Evolutionary conservation across 2,797 vertebrate genomes (phyloP).

Genomic region (Siniperca undulata): DNA sequence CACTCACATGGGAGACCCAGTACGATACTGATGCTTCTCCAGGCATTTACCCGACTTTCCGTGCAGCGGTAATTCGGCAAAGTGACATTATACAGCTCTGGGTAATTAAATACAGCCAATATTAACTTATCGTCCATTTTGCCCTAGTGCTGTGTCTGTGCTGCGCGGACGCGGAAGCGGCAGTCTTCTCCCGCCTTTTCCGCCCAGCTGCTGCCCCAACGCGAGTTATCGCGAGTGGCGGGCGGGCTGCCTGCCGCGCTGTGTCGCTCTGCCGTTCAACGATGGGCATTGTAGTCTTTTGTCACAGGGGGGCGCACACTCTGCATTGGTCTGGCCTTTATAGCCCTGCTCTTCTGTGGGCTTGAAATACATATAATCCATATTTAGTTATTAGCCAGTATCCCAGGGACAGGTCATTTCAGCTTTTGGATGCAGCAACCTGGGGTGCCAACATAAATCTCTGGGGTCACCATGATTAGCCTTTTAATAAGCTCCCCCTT

Average conservation of each 20-base stretch:
- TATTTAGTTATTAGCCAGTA: not conserved
- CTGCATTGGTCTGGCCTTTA: not conserved
- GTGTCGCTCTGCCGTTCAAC: constrained; percentile 45
- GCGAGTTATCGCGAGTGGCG: constrained; percentile 75
- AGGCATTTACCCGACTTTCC: constrained; percentile 78
- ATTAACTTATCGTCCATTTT: constrained; percentile 86
- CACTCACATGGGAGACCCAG: constrained; percentile 81
- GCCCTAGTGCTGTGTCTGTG: constrained; percentile 43
- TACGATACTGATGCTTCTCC: constrained; percentile 75
- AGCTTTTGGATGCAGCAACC: not conserved
- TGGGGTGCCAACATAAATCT: not conserved
- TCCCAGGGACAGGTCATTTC: not conserved
- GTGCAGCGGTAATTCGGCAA: constrained; percentile 80
- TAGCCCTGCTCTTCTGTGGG: not conserved
- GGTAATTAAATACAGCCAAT: constrained; percentile 79
- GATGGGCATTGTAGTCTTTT: not conserved
- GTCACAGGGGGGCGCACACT: constrained; percentile 58
- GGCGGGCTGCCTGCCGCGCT: constrained; percentile 66
- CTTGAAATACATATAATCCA: too few species aligned
- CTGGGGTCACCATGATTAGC: not conserved
- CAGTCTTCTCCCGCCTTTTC: constrained; percentile 83
- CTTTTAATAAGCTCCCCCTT: not conserved
- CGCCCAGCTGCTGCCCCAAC: constrained; percentile 65
- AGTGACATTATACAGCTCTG: constrained; percentile 82
- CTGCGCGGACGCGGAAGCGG: constrained; percentile 82